These are phyloP conservation scores for Eurypyga helias DNA, from an alignment of 2,113 vertebrate genomes.

Conservation along the genomic window DNA sequence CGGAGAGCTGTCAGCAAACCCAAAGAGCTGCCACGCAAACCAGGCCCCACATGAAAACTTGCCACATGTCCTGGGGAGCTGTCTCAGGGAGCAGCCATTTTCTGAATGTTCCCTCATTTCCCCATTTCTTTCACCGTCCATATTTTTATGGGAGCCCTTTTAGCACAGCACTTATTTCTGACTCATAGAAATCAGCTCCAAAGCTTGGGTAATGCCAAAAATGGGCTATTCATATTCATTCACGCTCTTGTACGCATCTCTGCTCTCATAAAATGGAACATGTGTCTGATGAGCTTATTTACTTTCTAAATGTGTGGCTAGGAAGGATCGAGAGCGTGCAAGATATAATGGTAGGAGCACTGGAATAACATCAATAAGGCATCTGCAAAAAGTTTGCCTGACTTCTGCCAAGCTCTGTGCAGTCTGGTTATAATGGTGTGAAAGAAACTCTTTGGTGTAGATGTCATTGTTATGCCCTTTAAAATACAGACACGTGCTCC, in stretches of 20 bases:
- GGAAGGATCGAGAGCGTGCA: constrained; percentile 23
- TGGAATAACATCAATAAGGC: constrained; percentile 35
- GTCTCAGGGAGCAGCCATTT: background rate
- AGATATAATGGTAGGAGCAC: constrained; percentile 7
- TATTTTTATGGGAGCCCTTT: constrained; percentile 10
- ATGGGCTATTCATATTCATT: constrained; percentile 66
- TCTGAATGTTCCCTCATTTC: background rate
- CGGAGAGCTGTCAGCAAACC: background rate
- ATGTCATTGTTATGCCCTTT: constrained; percentile 14
- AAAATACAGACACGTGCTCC: background rate
- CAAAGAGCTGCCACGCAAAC: background rate
- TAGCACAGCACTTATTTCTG: constrained; percentile 56
- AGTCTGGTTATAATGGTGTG: background rate
- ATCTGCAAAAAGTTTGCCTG: constrained; percentile 18
- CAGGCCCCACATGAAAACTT: background rate
- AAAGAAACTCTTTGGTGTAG: background rate
- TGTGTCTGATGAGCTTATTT: constrained; percentile 63
- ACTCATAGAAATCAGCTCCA: constrained; percentile 57
- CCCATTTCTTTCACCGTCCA: background rate
- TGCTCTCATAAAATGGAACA: constrained; percentile 42
- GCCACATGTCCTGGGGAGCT: background rate
- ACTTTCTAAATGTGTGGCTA: constrained; percentile 55
- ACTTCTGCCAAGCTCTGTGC: background rate
- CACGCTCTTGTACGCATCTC: constrained; percentile 32
- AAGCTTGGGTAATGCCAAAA: constrained; percentile 42